Base-by-base conservation (phyloP, 2,888 invertebrate species). In the Cephus runcator region DNA sequence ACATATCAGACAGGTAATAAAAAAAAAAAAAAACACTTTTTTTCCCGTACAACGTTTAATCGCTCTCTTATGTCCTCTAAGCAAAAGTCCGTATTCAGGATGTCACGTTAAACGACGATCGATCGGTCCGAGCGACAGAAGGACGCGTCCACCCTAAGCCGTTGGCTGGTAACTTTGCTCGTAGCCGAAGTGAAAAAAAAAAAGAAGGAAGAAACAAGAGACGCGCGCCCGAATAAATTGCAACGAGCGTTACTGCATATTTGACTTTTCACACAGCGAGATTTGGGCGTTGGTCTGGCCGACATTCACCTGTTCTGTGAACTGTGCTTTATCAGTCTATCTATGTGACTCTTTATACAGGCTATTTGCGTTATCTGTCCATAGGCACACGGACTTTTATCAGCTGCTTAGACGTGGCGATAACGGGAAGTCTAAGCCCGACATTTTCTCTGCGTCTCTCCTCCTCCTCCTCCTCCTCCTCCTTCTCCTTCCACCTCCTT, bases 381-480 rank as follows among this genome's bases (percentile, higher is more conserved):
- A 88, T 87, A 86, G 85, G 85, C 87, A 87, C 87, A 89, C 87
- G 87, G 85, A 87, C 86, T 88, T 91, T 91, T 91, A 91, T 91
- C 91, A 91, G 90, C 87, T 90, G 89, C 91, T 91, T 91, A 90
- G 90, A 89, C 87, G 86, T 81, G 83, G 85, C 87, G 89, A 89
- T 88, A 89, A 88, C 88, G 83, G 78, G 83, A 84, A 85, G 74
- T 77, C 74, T 74, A 75, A 77, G 74, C 69, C 77, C 77, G 69
- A 31, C 36, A 30, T 76, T 30, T 76, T 75, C 75, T 75, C 73
- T 40, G 73, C 69, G 36, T 73, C 73, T 73, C 73, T 78, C 77
- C 78, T 76, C 31, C 69, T 69, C 33, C 69, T 30, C 4, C 30
- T 9, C 4, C 30, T n/a, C 69, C 69, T 31, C 69, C 69, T n/a